These are phyloP conservation scores for Gulo gulo DNA, from an alignment of 2,113 vertebrate species.

Conservation along the genomic window DNA sequence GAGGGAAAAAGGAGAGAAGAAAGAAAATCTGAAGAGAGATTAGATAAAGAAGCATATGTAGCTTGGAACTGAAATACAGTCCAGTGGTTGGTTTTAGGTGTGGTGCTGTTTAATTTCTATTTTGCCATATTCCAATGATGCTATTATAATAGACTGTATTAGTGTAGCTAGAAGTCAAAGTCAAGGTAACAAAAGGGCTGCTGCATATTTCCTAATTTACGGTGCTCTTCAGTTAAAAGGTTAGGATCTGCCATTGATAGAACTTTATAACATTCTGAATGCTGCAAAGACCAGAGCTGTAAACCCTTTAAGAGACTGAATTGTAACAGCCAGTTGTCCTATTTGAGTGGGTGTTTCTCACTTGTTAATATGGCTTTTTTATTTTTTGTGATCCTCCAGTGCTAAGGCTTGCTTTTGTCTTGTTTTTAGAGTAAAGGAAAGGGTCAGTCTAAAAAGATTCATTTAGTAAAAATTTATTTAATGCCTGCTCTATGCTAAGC, in stretches of 20 bases:
- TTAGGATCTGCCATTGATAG: background rate
- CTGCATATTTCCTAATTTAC: background rate
- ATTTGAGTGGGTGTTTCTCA: background rate
- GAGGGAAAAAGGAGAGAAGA: background rate
- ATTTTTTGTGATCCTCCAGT: background rate
- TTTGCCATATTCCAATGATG: background rate
- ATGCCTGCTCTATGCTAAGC: background rate
- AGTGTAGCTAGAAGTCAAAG: background rate
- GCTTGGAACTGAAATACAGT: background rate
- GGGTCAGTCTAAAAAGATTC: background rate
- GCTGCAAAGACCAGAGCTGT: background rate
- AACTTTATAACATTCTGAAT: background rate
- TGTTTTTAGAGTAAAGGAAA: slow-evolving; percentile 12
- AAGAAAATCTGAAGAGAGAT: background rate
- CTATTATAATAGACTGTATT: background rate
- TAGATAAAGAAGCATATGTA: slow-evolving; percentile 14
- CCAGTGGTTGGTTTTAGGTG: background rate
- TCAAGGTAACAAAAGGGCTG: background rate
- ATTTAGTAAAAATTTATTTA: slow-evolving; percentile 17
- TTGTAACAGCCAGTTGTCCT: background rate
- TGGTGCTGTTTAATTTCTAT: background rate
- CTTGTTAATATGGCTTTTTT: background rate
- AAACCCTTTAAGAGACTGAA: background rate
- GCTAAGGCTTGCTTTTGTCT: background rate
- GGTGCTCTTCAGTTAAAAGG: background rate